Evolutionary conservation across 2,888 invertebrate genomes (phyloP).

Genomic region (Opisthograptis luteolata): DNA sequence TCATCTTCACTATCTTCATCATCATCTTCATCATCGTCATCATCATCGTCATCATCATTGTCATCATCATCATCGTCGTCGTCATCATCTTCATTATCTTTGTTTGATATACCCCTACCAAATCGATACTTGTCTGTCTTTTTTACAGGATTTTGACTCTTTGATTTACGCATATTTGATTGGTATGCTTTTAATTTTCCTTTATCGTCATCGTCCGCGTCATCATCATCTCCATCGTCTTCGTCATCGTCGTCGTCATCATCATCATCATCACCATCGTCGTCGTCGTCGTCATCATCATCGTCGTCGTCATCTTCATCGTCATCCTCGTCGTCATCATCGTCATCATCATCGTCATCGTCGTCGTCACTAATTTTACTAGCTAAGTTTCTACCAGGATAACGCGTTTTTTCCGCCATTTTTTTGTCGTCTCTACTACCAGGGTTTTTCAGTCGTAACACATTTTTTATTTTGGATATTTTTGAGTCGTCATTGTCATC

Average conservation of each 20-base stretch:
- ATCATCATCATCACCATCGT: conserved; percentile 60
- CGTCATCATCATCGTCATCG: conserved; percentile 73
- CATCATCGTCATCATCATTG: conserved; percentile 62
- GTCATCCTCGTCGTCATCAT: conserved; percentile 49
- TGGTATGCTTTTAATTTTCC: not conserved
- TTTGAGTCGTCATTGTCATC: conserved; percentile 59
- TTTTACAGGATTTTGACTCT: not conserved
- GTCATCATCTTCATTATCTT: conserved; percentile 59
- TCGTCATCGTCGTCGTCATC: conserved; percentile 67
- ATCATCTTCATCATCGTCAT: conserved; percentile 67
- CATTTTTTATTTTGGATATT: conserved; percentile 46
- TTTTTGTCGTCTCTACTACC: conserved; percentile 35
- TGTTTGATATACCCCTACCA: not conserved
- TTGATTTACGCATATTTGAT: not conserved
- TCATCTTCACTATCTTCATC: conserved; percentile 68
- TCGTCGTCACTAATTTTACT: conserved; percentile 62
- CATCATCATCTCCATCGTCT: conserved; percentile 50
- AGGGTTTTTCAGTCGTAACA: conserved; percentile 45
- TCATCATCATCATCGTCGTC: conserved; percentile 62
- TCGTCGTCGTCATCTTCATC: conserved; percentile 55
- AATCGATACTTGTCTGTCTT: not conserved
- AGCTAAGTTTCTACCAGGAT: conserved; percentile 39
- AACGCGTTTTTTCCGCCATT: conserved; percentile 41
- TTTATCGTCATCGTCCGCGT: conserved; percentile 48
- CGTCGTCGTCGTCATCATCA: conserved; percentile 52